Conservation (phyloP, 2,113 vertebrate species). For the Oncorhynchus tshawytscha region DNA sequence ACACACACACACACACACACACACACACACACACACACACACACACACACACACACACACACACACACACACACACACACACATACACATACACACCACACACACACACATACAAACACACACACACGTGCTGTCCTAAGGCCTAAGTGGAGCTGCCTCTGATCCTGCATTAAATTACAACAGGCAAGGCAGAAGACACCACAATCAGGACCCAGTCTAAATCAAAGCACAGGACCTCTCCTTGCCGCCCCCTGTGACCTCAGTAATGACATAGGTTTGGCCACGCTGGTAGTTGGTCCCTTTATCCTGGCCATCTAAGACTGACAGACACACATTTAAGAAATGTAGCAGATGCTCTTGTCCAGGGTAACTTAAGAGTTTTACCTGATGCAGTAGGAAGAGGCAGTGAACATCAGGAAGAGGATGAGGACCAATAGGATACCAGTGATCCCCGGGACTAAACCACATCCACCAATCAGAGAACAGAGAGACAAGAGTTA, state of each 20-base stretch:
- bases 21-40: constrained; percentile 9
- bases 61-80: constrained; percentile 11
- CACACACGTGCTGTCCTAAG: neutral
- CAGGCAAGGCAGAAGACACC: neutral
- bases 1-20: constrained; percentile 4
- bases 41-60: constrained; percentile 3
- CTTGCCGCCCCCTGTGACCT: neutral
- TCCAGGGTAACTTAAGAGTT: too few species aligned
- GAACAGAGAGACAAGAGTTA: neutral
- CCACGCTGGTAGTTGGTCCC: neutral
- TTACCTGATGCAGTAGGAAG: constrained; percentile 89
- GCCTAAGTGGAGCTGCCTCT: neutral
- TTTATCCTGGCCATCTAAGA: neutral
- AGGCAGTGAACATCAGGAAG: constrained; percentile 93
- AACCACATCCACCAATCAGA: constrained; percentile 28
- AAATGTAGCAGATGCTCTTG: too few species aligned
- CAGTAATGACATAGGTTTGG: neutral
- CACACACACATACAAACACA: constrained; percentile 7
- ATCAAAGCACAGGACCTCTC: neutral
- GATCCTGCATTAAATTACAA: neutral
- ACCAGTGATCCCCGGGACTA: constrained; percentile 93
- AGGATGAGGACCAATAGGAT: constrained; percentile 90
- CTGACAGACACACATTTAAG: neutral
- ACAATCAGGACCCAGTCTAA: neutral
- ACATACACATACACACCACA: constrained; percentile 10